Evolutionary conservation across 2,113 vertebrate species (phyloP), one percentile per base, ranked within the genome.

Genomic region (Podilymbus podiceps): DNA sequence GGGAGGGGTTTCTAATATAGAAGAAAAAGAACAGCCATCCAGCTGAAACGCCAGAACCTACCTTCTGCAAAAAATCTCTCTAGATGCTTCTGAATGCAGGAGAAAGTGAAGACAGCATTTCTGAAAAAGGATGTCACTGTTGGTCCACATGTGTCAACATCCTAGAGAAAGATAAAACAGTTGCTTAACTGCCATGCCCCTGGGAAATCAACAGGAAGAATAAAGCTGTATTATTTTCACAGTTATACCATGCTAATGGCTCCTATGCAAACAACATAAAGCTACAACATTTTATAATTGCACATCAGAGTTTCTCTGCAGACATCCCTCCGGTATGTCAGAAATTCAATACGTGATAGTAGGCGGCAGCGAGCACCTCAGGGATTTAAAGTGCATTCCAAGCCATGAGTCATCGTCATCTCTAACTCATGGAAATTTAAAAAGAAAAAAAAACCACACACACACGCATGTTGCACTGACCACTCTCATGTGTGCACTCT

Each of bases 341-440:
- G 93, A 95, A 96, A 97, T 95, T 96, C 96, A 97, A 96, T 95
- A 95, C 91, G 83, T 95, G 97, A 83, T 93, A 47, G 94, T 90
- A 90, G 96, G 95, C 96, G 90, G 96, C 89, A 88, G 67, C 33
- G 42, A 96, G 89, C 93, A 96, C 97, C 95, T 95, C 93, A 15
- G 96, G 96, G 96, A 97, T 96, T 97, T 97, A 22, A 90, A 94
- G 80, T 75, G 82, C 50, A 10, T 96, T 97, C 95, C 92, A 96
- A 97, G 86, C 71, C 50, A 46, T 97, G 97, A 97, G 92, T 97
- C 97, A 97, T 90, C 89, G 1, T 13, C 90, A 93, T 82, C 95
- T 90, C 80, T 1, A 95, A 93, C 90, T 89, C 92, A 94, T 89
- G 93, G 95, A 96, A 97, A 97, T 93, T 80, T 28, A 33, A 71